These are phyloP conservation scores for Vesta saturnalis DNA, from an alignment of 2,888 invertebrate species.

Conservation along the genomic window DNA sequence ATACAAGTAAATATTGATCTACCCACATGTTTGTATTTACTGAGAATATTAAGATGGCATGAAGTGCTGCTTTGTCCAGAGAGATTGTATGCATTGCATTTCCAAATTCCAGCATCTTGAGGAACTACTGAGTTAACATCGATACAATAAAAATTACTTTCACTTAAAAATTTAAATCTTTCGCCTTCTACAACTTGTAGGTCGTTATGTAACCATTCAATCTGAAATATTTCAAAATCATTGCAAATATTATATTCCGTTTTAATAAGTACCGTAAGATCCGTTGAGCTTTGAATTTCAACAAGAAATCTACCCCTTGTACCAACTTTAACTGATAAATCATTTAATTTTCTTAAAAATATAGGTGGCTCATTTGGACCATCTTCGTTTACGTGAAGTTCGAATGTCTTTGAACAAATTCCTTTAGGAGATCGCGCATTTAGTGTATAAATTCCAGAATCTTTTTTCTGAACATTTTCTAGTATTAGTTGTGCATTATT, in stretches of 20 bases:
- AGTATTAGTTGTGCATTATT: conserved; percentile 80
- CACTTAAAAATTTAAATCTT: conserved; percentile 79
- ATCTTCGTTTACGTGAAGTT: conserved; percentile 67
- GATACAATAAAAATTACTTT: conserved; percentile 87
- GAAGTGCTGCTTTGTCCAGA: conserved; percentile 80
- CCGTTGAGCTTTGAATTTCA: conserved; percentile 80
- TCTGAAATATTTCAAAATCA: conserved; percentile 63
- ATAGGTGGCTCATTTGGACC: conserved; percentile 76
- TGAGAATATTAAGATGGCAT: conserved; percentile 80
- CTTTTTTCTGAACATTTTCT: conserved; percentile 76
- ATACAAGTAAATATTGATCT: not conserved
- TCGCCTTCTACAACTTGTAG: conserved; percentile 77
- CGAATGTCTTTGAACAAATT: conserved; percentile 64
- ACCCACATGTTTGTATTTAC: conserved; percentile 63
- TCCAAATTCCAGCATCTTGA: conserved; percentile 88
- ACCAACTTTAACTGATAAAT: conserved; percentile 90
- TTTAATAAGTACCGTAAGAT: conserved; percentile 74
- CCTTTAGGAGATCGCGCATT: conserved; percentile 71
- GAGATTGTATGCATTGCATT: conserved; percentile 81
- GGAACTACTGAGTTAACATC: conserved; percentile 84
- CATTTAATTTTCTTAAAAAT: conserved; percentile 84
- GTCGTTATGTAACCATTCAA: conserved; percentile 90
- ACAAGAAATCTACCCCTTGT: conserved; percentile 86
- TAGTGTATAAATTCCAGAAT: conserved; percentile 80
- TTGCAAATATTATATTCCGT: not conserved